A percentile compares a stretch with the other conserved stretches of the same genome.
These are phyloP conservation scores for Aspiorhynchus laticeps DNA, from an alignment of 2,113 vertebrate genomes.

Conservation along the genomic window DNA sequence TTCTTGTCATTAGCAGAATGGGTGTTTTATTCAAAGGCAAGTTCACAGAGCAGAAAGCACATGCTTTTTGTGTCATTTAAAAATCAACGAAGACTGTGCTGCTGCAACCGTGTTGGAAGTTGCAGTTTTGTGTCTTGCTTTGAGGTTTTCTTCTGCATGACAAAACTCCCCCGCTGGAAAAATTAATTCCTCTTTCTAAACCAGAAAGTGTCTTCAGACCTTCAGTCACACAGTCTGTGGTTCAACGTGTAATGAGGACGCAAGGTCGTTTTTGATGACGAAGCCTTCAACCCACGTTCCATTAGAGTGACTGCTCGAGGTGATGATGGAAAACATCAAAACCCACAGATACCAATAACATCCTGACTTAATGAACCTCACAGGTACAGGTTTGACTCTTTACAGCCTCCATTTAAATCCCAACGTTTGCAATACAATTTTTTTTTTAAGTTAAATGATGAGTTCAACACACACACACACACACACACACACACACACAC, in stretches of 20 bases:
- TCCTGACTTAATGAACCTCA: constrained; percentile 34
- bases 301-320: constrained; percentile 38
- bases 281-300: constrained; percentile 55
- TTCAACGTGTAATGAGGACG: constrained; percentile 71
- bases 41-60: constrained; percentile 4
- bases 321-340: constrained; percentile 52
- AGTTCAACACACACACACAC: neutral
- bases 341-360: constrained; percentile 34
- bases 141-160: constrained; percentile 55
- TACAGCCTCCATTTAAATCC: neutral
- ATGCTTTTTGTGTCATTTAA: constrained; percentile 57
- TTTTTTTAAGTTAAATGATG: neutral
- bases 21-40: constrained; percentile 8
- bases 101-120: neutral
- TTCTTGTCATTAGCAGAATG: constrained; percentile 8
- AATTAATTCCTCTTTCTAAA: constrained; percentile 54
- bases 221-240: constrained; percentile 65
- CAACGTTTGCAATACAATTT: neutral
- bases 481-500: too few species aligned
- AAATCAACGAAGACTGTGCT: constrained; percentile 2
- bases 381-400: constrained; percentile 15
- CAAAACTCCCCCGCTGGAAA: constrained; percentile 56
- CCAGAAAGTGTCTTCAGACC: constrained; percentile 63
- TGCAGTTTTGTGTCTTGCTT: constrained; percentile 55
- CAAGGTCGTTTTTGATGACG: constrained; percentile 73